Percentiles rank a stretch among this genome's conserved stretches.
These are phyloP conservation scores for Ptilodon capucinus DNA, from an alignment of 2,888 invertebrate genomes.

Conservation along the genomic window DNA sequence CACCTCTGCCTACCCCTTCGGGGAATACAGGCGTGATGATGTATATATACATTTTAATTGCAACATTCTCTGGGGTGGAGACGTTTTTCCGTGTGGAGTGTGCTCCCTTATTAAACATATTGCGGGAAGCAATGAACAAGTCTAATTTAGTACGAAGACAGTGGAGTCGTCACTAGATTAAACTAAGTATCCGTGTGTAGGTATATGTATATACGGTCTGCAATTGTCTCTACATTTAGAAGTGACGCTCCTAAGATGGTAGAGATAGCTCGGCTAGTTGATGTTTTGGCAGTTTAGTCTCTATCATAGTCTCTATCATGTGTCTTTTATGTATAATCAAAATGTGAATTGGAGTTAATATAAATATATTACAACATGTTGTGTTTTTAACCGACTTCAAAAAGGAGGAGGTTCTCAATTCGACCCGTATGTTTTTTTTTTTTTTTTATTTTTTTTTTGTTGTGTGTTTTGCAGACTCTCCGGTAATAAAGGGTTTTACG, in stretches of 20 bases:
- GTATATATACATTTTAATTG: no score
- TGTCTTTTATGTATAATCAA: background rate
- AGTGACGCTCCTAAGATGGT: slow-evolving; percentile 19
- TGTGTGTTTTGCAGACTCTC: no score
- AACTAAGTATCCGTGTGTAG: slow-evolving; percentile 1
- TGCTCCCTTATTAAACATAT: slow-evolving; percentile 12
- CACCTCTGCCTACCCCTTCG: no score
- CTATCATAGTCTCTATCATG: background rate
- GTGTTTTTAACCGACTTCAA: no score
- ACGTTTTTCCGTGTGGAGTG: no score
- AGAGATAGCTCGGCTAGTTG: background rate
- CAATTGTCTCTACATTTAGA: slow-evolving; percentile 35
- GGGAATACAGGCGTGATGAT: no score
- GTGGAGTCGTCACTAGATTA: slow-evolving; percentile 18
- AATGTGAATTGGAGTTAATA: background rate
- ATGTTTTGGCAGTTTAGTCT: background rate
- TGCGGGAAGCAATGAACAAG: slow-evolving; percentile 29
- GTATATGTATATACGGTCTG: slow-evolving; percentile 12
- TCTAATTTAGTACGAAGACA: slow-evolving; percentile 36
- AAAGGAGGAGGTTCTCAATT: no score
- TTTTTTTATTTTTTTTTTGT: no score
- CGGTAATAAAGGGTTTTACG: no score
- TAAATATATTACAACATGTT: no score
- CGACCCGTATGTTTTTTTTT: no score
- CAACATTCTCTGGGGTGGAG: no score